These are phyloP conservation scores for Oxycera nigricornis DNA, from an alignment of 2,888 invertebrate genomes.

Conservation along the genomic window DNA sequence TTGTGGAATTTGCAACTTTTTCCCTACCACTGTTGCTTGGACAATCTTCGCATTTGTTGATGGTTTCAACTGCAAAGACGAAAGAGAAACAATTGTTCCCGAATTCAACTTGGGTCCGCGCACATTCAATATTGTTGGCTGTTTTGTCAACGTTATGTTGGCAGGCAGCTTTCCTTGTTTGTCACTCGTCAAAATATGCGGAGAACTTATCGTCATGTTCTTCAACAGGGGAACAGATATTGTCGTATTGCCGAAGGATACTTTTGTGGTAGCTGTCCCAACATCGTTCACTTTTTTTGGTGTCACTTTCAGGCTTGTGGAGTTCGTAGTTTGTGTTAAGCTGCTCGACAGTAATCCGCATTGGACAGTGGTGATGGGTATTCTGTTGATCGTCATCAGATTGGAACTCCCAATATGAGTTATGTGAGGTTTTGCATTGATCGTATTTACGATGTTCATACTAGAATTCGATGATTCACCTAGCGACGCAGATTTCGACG, in stretches of 20 bases:
- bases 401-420: conserved; percentile 3
- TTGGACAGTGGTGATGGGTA: conserved; percentile 45
- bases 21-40: conserved; percentile 58
- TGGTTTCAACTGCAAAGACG: conserved; percentile 59
- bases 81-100: conserved; percentile 58
- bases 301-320: conserved; percentile 61
- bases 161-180: conserved; percentile 51
- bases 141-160: conserved; percentile 54
- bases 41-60: conserved; percentile 62
- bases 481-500: conserved; percentile 40
- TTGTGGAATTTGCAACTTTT: conserved; percentile 56
- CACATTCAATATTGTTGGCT: conserved; percentile 53
- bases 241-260: conserved; percentile 61
- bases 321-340: conserved; percentile 47
- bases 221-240: conserved; percentile 60
- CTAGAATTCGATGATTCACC: conserved; percentile 26
- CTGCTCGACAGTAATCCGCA: conserved; percentile 42
- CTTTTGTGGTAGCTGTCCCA: conserved; percentile 67
- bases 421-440: conserved; percentile 49
- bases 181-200: conserved; percentile 51
- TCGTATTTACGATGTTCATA: conserved; percentile 48
- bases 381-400: conserved; percentile 41
- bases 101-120: conserved; percentile 56
- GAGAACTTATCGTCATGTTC: conserved; percentile 52
- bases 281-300: conserved; percentile 65